Evolutionary conservation across 2,113 vertebrate species (phyloP).

Genomic region (Propithecus coquereli): DNA sequence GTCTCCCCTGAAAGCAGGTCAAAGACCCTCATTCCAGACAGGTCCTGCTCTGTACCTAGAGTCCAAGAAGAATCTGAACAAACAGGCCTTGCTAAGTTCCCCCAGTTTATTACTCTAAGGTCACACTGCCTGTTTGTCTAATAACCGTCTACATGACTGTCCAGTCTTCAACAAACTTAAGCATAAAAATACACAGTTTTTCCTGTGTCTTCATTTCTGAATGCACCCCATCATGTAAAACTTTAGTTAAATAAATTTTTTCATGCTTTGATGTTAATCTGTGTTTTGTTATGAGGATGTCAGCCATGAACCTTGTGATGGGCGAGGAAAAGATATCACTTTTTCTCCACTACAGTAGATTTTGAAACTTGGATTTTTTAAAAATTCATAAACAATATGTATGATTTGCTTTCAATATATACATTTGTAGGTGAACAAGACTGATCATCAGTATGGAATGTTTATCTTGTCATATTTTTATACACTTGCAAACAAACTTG

Average conservation of each 20-base stretch:
- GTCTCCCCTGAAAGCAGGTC: not conserved
- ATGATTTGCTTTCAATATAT: not conserved
- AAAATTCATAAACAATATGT: not conserved
- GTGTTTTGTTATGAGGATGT: not conserved
- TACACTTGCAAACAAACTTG: slow-evolving; percentile 2
- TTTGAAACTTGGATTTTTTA: not conserved
- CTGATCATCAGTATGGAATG: slow-evolving; percentile 31
- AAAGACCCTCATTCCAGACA: not conserved
- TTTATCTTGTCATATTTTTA: not conserved
- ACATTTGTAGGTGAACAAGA: slow-evolving; percentile 46
- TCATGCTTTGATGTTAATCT: not conserved
- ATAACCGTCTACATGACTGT: too few relatives aligned
- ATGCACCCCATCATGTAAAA: not conserved
- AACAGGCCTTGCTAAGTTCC: not conserved
- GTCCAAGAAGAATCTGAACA: not conserved
- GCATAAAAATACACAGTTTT: not conserved
- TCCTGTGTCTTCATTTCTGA: not conserved
- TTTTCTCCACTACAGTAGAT: not conserved
- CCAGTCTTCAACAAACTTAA: too few relatives aligned
- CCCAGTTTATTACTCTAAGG: not conserved
- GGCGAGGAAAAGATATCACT: not conserved
- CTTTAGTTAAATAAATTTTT: not conserved
- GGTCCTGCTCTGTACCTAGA: too few relatives aligned
- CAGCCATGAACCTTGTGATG: not conserved
- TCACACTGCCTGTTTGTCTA: not conserved